Percentiles rank a stretch among this genome's conserved stretches.
Conservation (phyloP, 2,797 vertebrate species). For the Spheniscus humboldti region DNA sequence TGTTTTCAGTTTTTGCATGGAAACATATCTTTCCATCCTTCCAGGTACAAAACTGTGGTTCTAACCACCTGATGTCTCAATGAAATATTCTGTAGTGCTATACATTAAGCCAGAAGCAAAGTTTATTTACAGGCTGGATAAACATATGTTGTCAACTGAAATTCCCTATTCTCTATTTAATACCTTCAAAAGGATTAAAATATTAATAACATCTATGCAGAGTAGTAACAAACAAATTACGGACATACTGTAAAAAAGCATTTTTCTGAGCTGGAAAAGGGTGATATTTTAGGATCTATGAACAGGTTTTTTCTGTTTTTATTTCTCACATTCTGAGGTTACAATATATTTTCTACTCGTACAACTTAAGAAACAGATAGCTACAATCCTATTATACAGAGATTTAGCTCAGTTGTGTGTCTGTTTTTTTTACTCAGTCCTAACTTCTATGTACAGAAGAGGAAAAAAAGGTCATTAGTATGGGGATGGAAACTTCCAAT, state of each 20-base stretch:
- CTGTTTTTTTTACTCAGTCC: background rate
- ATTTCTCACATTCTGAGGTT: background rate
- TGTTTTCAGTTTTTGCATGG: background rate
- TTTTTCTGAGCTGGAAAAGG: background rate
- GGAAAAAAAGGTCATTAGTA: background rate
- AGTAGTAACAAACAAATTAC: background rate
- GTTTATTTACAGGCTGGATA: background rate
- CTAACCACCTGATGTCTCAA: background rate
- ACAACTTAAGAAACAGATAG: background rate
- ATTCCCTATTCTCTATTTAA: background rate
- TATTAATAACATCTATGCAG: background rate
- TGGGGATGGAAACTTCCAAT: background rate
- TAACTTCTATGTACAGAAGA: background rate
- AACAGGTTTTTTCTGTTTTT: background rate
- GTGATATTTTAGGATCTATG: background rate
- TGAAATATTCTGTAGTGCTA: background rate
- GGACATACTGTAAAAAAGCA: background rate
- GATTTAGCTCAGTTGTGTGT: background rate
- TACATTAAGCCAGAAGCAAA: background rate
- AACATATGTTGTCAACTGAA: background rate
- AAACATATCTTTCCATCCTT: background rate
- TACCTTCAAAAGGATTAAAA: background rate
- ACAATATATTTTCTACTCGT: background rate
- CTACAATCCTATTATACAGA: background rate
- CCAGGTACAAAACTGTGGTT: background rate